Conservation (phyloP, 2,113 vertebrate species). For the Aptenodytes patagonicus region DNA sequence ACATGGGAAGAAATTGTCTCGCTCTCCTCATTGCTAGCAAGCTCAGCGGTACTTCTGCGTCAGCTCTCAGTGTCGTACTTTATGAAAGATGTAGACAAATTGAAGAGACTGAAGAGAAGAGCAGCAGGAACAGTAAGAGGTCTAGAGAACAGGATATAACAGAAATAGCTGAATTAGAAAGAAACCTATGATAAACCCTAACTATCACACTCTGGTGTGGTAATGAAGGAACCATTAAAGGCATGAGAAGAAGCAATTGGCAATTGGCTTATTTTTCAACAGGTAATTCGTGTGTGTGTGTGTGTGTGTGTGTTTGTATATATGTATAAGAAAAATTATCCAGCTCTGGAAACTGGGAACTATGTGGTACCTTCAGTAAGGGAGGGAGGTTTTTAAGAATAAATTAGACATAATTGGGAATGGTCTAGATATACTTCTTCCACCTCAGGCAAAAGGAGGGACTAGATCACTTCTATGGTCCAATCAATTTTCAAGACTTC, state of each 20-base stretch:
- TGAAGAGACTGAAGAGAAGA: slow-evolving; percentile 19
- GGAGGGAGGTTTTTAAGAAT: background rate
- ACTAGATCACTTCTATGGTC: background rate
- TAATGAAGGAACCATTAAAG: background rate
- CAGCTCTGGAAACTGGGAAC: background rate
- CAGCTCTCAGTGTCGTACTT: slow-evolving; percentile 17
- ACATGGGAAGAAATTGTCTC: slow-evolving; percentile 18
- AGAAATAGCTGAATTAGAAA: background rate
- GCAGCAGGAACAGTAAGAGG: background rate
- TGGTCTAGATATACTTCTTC: background rate
- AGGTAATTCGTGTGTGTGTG: background rate
- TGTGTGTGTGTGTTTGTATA: too few relatives aligned
- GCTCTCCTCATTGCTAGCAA: background rate
- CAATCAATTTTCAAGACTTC: background rate
- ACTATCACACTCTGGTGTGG: background rate
- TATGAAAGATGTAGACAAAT: background rate
- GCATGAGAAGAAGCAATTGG: background rate
- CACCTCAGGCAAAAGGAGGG: background rate
- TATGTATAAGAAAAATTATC: background rate
- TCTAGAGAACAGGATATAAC: background rate
- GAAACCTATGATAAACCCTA: background rate
- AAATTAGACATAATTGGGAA: background rate
- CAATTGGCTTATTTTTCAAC: background rate
- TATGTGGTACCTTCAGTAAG: background rate
- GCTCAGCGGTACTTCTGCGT: background rate